Base-by-base conservation (phyloP, 2,888 invertebrate genomes). In the Periphyllus acericola region DNA sequence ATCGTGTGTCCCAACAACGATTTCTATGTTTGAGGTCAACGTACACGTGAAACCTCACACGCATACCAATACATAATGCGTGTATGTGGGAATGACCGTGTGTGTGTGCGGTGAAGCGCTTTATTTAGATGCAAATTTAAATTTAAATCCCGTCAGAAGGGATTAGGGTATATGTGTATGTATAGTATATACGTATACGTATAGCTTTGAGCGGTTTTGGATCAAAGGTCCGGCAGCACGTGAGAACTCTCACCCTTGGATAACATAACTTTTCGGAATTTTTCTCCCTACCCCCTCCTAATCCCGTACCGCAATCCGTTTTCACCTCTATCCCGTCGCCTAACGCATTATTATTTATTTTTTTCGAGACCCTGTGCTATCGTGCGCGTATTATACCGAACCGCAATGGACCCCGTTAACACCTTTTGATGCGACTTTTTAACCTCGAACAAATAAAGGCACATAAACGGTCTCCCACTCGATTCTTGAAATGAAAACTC, bases 131-230 rank as follows among this genome's bases (percentile, higher is more conserved):
- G 84, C 76, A 68, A 84, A 84, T 84, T 76, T 72, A 52, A 83
- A 83, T 83, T 74, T 78, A 76, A 84, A 84, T 75, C 84, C 84
- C 68, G 66, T 68, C 84, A 66, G 32, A 84, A 84, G 46, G 84
- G 84, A 84, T 84, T 76, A 76, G 34, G 25, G 66, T 60, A 66
- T 60, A 52, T 68, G 34, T 25, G 8, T 25, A 21, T 3, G 21
- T 46, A 46, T 14, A 46, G 9, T 46, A 46, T 46, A 46, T 46
- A 46, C 6, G 19, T 21, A 55, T 55, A 55, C 6, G 19, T 55
- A 55, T 21, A 55, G 60, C 55, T 74, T 29, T 74, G 83, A 83
- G 29, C 40, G 25, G 84, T 84, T 84, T 84, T n/a, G 84, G 76
- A 84, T 76, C 84, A 84, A 76, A 76, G 76, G 84, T 84, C 76